Conservation (phyloP, 1,140 invertebrate species). For the Bactericera cockerelli region DNA sequence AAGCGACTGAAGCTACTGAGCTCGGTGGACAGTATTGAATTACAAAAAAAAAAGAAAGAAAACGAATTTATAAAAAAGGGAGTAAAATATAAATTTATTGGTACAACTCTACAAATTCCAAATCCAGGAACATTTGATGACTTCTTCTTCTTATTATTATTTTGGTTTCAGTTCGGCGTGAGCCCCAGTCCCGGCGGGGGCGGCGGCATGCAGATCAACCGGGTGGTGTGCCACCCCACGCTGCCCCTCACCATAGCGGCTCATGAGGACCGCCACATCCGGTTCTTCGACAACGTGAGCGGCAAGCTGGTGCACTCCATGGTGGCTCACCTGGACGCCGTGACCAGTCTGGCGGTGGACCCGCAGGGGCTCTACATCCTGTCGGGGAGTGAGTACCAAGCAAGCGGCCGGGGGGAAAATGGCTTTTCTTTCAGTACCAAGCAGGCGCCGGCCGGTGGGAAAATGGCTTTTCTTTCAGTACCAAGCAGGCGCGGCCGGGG, state of each 20-base stretch:
- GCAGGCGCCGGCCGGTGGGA: neutral
- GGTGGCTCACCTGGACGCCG: conserved; percentile 97
- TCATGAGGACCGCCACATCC: conserved; percentile 94
- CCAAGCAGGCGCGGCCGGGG: neutral
- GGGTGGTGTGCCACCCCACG: conserved; percentile 90
- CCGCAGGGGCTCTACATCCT: conserved; percentile 95
- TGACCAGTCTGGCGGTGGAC: conserved; percentile 94
- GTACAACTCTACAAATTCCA: no score
- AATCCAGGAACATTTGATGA: no score
- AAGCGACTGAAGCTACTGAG: no score
- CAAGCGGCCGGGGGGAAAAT: neutral
- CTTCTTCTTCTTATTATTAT: no score
- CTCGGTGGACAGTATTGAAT: no score
- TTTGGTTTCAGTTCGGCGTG: no score
- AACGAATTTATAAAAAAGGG: no score
- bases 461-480: conserved; percentile 33
- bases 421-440: conserved; percentile 33
- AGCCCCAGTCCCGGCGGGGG: no score
- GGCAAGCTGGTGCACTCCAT: conserved; percentile 92
- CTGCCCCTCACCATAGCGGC: conserved; percentile 89
- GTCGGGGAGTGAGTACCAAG: conserved; percentile 64
- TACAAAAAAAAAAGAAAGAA: no score
- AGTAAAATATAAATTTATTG: no score
- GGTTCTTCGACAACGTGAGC: conserved; percentile 94
- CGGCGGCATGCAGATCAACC: conserved; percentile 45